phyloP scores from a whole-genome alignment of 2,797 vertebrate species.

The Anguilla megastoma region DNA sequence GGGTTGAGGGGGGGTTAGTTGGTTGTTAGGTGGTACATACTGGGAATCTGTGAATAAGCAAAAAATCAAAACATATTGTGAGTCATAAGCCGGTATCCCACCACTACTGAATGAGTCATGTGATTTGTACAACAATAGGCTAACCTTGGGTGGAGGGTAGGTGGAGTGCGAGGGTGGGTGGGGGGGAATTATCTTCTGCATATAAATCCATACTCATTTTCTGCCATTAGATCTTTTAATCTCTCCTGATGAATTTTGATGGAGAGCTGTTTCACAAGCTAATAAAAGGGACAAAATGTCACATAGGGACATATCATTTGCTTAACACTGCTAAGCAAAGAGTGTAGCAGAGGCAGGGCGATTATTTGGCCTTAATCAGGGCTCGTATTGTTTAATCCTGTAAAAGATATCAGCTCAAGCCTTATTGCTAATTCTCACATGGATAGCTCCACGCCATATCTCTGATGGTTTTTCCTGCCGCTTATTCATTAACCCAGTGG shows the following conservation, averaged over 20 bases:
- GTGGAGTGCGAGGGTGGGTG: neutral
- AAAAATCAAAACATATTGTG: neutral
- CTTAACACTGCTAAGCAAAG: constrained; percentile 63
- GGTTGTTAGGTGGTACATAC: neutral
- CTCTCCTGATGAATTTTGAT: neutral
- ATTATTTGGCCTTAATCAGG: constrained; percentile 57
- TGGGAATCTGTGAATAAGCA: neutral
- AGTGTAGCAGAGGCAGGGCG: constrained; percentile 46
- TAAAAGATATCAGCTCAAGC: constrained; percentile 59
- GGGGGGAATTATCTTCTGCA: neutral
- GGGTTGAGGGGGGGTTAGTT: neutral
- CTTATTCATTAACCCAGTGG: constrained; percentile 62
- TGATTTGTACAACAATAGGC: neutral
- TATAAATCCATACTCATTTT: neutral
- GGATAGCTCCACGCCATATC: constrained; percentile 59
- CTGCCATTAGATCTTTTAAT: neutral
- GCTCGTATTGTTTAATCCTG: constrained; percentile 59
- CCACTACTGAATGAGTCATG: neutral
- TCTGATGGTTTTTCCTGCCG: constrained; percentile 46
- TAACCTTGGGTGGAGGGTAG: neutral
- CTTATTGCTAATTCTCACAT: constrained; percentile 54
- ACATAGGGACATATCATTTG: constrained; percentile 57
- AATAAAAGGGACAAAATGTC: constrained; percentile 51
- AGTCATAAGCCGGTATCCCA: neutral
- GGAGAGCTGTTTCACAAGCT: constrained; percentile 28